phyloP scores from a whole-genome alignment of 1,140 invertebrate species.

The Calosoma granatense region DNA sequence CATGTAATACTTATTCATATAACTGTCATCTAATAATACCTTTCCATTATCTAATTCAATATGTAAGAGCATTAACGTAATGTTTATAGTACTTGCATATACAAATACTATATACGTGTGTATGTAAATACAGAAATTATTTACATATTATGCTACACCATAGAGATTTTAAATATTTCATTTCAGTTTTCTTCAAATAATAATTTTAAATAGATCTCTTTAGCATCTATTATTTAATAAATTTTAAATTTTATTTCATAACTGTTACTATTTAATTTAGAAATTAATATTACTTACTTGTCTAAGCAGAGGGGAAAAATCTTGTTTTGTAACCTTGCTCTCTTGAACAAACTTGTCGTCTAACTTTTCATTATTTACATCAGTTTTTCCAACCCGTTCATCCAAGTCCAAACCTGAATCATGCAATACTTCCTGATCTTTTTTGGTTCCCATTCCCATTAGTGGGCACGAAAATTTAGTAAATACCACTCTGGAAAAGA shows the following conservation, averaged over 20 bases:
- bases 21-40: conserved; percentile 11
- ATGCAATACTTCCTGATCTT: neutral
- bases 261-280: neutral
- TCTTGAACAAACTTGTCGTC: neutral
- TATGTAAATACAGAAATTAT: no score
- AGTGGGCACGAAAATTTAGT: neutral
- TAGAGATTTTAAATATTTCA: neutral
- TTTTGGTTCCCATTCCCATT: neutral
- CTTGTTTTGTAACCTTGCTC: neutral
- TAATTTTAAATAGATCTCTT: neutral
- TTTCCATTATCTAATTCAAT: no score
- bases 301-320: neutral
- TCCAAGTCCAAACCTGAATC: neutral
- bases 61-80: no score
- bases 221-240: neutral
- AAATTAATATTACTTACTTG: neutral
- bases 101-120: no score
- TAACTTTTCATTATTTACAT: neutral
- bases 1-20: conserved; percentile 6
- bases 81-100: no score
- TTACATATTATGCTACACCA: neutral
- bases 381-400: neutral
- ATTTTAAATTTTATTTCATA: neutral
- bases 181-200: neutral
- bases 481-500: neutral